These are phyloP conservation scores for Turdus rufiventris DNA, from an alignment of 2,113 vertebrate genomes.

Conservation along the genomic window DNA sequence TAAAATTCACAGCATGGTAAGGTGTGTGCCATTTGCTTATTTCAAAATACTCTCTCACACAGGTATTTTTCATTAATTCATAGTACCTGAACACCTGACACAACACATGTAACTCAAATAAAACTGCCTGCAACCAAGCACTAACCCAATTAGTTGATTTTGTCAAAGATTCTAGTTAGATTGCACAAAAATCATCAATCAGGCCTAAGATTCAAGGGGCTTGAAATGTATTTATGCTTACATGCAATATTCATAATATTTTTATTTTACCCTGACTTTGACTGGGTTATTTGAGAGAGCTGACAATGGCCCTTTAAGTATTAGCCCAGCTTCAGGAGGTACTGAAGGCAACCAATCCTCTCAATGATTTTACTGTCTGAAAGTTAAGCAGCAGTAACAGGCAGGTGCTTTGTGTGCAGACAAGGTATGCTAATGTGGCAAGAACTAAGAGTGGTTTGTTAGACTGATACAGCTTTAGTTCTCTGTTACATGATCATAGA, in stretches of 20 bases:
- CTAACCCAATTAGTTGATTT: slow-evolving; percentile 27
- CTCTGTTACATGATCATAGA: neutral
- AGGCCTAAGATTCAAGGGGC: neutral
- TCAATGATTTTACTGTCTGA: neutral
- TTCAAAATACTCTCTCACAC: neutral
- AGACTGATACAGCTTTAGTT: neutral
- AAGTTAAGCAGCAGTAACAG: neutral
- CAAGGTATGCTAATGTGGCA: neutral
- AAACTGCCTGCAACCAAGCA: slow-evolving; percentile 11
- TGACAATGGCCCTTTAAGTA: neutral
- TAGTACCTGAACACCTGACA: slow-evolving; percentile 12
- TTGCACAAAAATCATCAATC: neutral
- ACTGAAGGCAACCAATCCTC: neutral
- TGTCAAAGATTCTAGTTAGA: slow-evolving; percentile 16
- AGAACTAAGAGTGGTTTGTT: neutral
- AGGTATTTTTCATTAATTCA: neutral
- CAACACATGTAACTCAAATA: neutral
- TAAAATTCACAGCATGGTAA: neutral
- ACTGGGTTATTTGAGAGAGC: neutral
- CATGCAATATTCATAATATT: neutral
- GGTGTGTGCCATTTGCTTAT: neutral
- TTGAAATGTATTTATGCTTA: neutral
- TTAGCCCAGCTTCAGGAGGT: neutral
- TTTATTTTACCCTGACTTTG: neutral
- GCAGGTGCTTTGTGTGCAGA: neutral